phyloP scores from a whole-genome alignment of 2,113 vertebrate genomes.

The Todiramphus chloris region DNA sequence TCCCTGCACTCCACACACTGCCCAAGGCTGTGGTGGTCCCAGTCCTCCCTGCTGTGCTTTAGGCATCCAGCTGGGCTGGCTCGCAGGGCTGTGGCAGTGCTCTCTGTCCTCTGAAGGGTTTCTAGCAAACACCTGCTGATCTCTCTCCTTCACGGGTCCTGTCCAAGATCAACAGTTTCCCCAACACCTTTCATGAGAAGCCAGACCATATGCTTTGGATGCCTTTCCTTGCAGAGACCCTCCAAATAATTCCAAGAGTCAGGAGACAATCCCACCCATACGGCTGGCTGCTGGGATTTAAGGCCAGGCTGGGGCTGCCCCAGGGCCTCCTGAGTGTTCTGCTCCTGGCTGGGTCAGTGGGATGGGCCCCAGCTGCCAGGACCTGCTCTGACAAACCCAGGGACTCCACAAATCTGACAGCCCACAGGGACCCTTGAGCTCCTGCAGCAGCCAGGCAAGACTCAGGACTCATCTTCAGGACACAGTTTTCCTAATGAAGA shows the following conservation, averaged over 20 bases:
- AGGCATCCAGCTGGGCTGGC: too few relatives aligned
- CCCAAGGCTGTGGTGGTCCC: too few relatives aligned
- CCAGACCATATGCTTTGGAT: neutral
- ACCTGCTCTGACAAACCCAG: neutral
- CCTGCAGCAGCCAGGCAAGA: neutral
- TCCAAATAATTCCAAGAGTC: neutral
- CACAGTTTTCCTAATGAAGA: neutral
- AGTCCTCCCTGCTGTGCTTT: too few relatives aligned
- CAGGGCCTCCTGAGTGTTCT: fast-evolving
- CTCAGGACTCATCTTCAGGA: neutral
- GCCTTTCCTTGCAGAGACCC: neutral
- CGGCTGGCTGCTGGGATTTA: neutral
- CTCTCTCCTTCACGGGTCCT: too few relatives aligned
- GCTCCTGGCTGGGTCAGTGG: neutral
- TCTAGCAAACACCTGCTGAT: too few relatives aligned
- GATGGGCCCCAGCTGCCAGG: neutral
- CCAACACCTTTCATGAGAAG: too few relatives aligned
- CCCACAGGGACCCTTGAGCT: neutral
- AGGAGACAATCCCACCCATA: neutral
- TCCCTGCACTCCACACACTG: too few relatives aligned
- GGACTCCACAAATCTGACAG: neutral
- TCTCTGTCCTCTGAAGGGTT: too few relatives aligned
- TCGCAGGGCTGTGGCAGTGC: too few relatives aligned
- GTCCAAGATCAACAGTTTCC: too few relatives aligned
- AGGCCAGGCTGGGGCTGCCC: neutral